Base-by-base conservation (phyloP, 2,888 invertebrate species). In the Trilocha varians region DNA sequence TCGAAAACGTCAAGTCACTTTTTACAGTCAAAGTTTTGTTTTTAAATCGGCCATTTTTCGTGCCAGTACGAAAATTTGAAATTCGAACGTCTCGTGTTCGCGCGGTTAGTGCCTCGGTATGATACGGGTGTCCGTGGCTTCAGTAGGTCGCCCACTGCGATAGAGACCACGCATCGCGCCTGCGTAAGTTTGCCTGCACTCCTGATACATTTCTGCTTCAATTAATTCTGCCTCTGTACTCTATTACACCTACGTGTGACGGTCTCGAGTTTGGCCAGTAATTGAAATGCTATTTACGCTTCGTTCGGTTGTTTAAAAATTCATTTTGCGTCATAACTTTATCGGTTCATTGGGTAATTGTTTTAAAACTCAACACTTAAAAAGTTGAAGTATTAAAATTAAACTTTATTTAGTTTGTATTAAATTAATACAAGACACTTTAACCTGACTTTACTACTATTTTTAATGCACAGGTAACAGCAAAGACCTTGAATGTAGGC, bases 181-280 rank as follows among this genome's bases (percentile, higher is more conserved):
- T 82, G 84, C 84, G 84, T 83, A 72, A 62, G 64, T 70, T 70
- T 71, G 70, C 75, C 72, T 78, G 80, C 77, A 79, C 78, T 77
- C 67, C 59, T 78, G 77, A 79, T 83, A 83, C 76, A 79, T 79
- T 83, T 78, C 78, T 75, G 75, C 77, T 73, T 78, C 78, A 84
- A 84, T 83, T 84, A 84, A 83, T 83, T 70, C 70, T 62, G 55
- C 63, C 70, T 72, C 68, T 67, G 68, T 73, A 74, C 78, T 79
- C 73, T 74, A 82, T 84, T 83, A 79, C 72, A 77, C 65, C 66
- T 71, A 67, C 65, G 54, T 62, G 62, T 64, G 55, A 57, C 49
- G 62, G 52, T 52, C 60, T 51, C 56, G 52, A 55, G 60, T 52
- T 48, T 51, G 46, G 25, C 25, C 34, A 34, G 13, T 2, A 34